A percentile compares a stretch with the other conserved stretches of the same genome.
Evolutionary conservation across 2,113 vertebrate species (phyloP).

Genomic region (Clarias magur): DNA sequence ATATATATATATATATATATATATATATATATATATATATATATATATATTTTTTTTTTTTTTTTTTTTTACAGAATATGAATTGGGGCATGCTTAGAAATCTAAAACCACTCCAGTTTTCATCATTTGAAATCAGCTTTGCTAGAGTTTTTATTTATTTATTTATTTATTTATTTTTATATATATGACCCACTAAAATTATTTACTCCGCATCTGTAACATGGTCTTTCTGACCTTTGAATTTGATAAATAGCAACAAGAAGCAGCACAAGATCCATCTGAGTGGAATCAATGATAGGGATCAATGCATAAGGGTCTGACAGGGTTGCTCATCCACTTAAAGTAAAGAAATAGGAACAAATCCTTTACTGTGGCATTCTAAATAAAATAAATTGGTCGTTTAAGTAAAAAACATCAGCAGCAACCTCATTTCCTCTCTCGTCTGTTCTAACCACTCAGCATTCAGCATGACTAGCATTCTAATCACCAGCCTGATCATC

Average conservation of each 20-base stretch:
- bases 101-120: background rate
- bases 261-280: background rate
- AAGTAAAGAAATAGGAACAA: no score
- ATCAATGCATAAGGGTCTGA: background rate
- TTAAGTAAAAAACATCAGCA: no score
- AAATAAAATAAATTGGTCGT: no score
- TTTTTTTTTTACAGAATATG: background rate
- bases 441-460: no score
- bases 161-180: background rate
- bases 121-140: background rate
- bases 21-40: no score
- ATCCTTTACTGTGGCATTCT: no score
- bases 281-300: background rate
- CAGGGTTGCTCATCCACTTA: background rate
- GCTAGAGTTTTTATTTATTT: no score
- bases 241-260: background rate
- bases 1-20: no score
- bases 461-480: no score
- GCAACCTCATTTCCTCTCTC: no score
- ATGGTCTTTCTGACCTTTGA: background rate
- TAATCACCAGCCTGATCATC: no score
- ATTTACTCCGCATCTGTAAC: background rate
- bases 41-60: no score
- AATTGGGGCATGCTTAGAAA: background rate
- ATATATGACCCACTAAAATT: background rate